These are phyloP conservation scores for Melieria picta DNA, from an alignment of 2,888 invertebrate species.

Conservation along the genomic window DNA sequence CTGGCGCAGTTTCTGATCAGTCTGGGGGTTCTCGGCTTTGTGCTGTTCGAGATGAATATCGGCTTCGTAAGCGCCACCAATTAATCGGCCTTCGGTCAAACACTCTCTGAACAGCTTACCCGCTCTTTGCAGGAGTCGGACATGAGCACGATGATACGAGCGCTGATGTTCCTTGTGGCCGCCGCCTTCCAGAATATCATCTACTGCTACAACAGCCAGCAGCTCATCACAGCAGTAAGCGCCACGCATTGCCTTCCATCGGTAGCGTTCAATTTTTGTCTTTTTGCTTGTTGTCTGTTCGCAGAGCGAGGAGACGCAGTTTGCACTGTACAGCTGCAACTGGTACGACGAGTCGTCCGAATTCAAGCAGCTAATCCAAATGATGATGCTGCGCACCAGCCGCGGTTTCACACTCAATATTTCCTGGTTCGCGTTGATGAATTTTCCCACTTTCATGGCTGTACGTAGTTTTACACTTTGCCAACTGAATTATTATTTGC, in stretches of 20 bases:
- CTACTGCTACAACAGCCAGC: conserved; percentile 58
- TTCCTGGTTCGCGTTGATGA: conserved; percentile 59
- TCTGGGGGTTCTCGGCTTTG: conserved; percentile 10
- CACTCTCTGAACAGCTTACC: not conserved
- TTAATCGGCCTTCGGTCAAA: too few relatives aligned
- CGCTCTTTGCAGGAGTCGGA: conserved; percentile 43
- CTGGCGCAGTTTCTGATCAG: conserved; percentile 14
- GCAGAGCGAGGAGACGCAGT: conserved; percentile 51
- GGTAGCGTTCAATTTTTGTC: too few relatives aligned
- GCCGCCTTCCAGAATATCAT: conserved; percentile 53
- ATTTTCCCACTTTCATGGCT: conserved; percentile 55
- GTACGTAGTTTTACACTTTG: conserved; percentile 45
- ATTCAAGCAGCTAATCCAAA: conserved; percentile 51
- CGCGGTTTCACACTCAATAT: conserved; percentile 48
- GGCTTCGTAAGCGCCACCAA: conserved; percentile 4
- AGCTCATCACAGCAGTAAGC: conserved; percentile 33
- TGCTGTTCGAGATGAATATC: conserved; percentile 14
- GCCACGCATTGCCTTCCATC: too few relatives aligned
- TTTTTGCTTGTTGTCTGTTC: not conserved
- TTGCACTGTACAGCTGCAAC: conserved; percentile 52
- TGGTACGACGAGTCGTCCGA: conserved; percentile 55
- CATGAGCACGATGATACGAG: conserved; percentile 48
- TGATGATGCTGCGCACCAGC: conserved; percentile 60
- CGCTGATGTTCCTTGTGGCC: conserved; percentile 55
- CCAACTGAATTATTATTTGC: too few relatives aligned